A percentile compares a stretch with the other conserved stretches of the same genome.
These are phyloP conservation scores for Sebastes flavidus DNA, from an alignment of 2,797 vertebrate species.

Conservation along the genomic window DNA sequence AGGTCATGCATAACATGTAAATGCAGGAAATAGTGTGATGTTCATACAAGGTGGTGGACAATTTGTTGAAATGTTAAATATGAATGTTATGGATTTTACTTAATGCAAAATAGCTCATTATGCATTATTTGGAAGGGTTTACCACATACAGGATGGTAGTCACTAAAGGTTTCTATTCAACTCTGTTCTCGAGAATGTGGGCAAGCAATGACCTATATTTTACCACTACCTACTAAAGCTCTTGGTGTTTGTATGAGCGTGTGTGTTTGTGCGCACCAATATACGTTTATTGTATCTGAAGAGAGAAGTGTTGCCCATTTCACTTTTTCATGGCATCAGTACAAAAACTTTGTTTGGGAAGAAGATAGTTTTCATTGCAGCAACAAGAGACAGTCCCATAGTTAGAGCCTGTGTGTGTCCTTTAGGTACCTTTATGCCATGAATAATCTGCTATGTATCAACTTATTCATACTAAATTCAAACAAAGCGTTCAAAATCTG, in stretches of 20 bases:
- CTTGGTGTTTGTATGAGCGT: neutral
- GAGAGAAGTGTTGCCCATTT: neutral
- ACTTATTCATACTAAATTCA: neutral
- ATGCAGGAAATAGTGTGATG: too few species aligned
- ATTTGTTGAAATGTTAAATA: neutral
- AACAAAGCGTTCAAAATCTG: conserved; percentile 15
- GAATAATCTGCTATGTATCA: neutral
- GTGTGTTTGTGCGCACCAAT: neutral
- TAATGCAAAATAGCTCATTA: neutral
- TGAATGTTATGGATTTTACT: neutral
- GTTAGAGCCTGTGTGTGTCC: neutral
- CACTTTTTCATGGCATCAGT: neutral
- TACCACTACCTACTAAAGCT: neutral
- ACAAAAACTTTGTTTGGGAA: neutral
- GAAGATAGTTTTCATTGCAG: neutral
- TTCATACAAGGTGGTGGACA: neutral
- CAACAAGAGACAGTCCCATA: neutral
- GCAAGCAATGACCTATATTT: neutral
- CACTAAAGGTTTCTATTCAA: neutral
- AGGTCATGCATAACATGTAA: too few species aligned
- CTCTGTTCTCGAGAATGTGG: neutral
- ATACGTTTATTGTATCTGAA: neutral
- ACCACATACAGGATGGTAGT: neutral
- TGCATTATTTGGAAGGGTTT: neutral
- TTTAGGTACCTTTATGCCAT: neutral